Percentiles rank a stretch among this genome's conserved stretches.
Evolutionary conservation across 2,113 vertebrate species (phyloP).

Genomic region (Mormyrus iriodes): DNA sequence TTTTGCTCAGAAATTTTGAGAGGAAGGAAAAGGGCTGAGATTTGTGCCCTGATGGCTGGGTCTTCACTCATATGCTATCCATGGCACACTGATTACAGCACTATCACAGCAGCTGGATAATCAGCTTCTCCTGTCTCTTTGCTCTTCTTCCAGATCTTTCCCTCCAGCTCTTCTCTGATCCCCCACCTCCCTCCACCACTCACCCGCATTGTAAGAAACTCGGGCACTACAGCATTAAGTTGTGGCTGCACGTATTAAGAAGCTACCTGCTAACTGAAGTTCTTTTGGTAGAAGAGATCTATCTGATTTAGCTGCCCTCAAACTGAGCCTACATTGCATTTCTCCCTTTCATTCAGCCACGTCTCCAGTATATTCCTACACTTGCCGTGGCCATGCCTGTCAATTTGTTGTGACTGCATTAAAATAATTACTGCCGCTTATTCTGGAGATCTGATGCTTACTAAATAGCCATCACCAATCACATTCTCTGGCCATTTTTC

Average conservation of each 20-base stretch:
- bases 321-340: background rate
- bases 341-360: background rate
- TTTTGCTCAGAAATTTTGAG: background rate
- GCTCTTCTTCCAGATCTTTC: background rate
- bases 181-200: background rate
- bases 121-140: background rate
- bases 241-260: background rate
- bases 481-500: background rate
- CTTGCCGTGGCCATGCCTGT: background rate
- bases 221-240: background rate
- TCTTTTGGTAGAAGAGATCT: background rate
- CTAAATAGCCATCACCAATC: background rate
- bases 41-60: background rate
- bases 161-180: background rate
- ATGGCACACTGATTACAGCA: background rate
- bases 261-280: background rate
- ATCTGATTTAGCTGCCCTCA: background rate
- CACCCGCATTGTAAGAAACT: background rate
- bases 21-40: background rate
- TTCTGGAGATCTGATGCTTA: background rate
- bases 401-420: background rate
- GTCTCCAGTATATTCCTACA: background rate
- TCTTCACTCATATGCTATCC: background rate
- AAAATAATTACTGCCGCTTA: background rate
- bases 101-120: background rate